Conservation (phyloP, 1,140 invertebrate species). For the Musca vetustissima region DNA sequence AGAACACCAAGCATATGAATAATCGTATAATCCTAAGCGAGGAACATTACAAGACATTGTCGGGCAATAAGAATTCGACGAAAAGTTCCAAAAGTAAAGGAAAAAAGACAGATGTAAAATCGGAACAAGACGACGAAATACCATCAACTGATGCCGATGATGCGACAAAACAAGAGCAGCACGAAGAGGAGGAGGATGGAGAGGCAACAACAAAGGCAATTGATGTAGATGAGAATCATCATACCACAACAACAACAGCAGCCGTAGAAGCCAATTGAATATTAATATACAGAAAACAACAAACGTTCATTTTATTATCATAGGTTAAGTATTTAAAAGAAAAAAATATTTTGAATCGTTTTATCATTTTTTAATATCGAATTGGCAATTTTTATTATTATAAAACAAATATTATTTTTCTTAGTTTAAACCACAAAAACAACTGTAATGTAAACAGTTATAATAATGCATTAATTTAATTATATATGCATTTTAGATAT, state of each 20-base stretch:
- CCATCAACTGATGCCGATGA: background rate
- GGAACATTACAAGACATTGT: constrained; percentile 21
- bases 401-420: no score
- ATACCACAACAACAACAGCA: constrained; percentile 1
- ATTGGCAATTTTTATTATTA: no score
- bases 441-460: no score
- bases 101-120: constrained; percentile 7
- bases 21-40: constrained; percentile 27
- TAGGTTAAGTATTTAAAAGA: no score
- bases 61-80: constrained; percentile 16
- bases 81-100: constrained; percentile 1
- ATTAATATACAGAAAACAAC: no score
- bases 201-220: background rate
- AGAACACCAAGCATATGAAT: constrained; percentile 61
- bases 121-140: background rate
- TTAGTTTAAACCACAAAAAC: no score
- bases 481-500: no score
- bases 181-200: background rate
- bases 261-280: constrained; percentile 15
- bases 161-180: no score
- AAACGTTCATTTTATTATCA: no score
- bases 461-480: no score
- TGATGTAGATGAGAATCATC: background rate
- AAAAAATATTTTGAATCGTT: no score
- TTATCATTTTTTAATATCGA: no score